phyloP scores from a whole-genome alignment of 2,888 invertebrate species.

The Limnephilus auricula region DNA sequence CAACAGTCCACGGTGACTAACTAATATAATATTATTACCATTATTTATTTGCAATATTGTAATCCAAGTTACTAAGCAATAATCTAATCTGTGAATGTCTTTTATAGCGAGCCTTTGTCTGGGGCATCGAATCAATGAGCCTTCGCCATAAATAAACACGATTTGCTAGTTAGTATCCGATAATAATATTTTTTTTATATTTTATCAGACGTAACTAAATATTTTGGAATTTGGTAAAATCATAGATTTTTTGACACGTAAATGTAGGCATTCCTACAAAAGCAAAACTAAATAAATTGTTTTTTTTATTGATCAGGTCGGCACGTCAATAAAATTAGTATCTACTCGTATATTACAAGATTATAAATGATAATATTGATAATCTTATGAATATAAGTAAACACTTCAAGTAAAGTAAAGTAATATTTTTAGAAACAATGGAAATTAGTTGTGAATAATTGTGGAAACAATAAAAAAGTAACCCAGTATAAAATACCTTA shows the following conservation, averaged over 20 bases:
- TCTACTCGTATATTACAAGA: neutral
- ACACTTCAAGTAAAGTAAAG: too few species aligned
- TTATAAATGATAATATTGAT: too few species aligned
- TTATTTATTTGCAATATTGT: neutral
- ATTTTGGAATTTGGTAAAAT: neutral
- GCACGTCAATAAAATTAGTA: neutral
- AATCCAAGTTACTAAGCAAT: neutral
- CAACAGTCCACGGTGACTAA: neutral
- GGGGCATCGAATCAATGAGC: neutral
- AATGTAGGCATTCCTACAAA: too few species aligned
- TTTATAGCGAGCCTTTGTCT: neutral
- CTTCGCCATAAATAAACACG: neutral
- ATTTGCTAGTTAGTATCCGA: neutral
- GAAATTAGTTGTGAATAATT: neutral
- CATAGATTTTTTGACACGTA: neutral
- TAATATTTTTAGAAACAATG: too few species aligned
- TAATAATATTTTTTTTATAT: neutral
- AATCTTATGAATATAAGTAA: too few species aligned
- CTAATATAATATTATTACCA: neutral
- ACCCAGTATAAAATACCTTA: neutral
- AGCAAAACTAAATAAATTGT: too few species aligned
- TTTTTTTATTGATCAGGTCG: too few species aligned
- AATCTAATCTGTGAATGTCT: neutral
- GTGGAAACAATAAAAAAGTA: neutral
- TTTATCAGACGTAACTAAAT: neutral